Evolutionary conservation across 2,113 vertebrate species (phyloP), one percentile per base, ranked within the genome.

Genomic region (Corapipo altera): DNA sequence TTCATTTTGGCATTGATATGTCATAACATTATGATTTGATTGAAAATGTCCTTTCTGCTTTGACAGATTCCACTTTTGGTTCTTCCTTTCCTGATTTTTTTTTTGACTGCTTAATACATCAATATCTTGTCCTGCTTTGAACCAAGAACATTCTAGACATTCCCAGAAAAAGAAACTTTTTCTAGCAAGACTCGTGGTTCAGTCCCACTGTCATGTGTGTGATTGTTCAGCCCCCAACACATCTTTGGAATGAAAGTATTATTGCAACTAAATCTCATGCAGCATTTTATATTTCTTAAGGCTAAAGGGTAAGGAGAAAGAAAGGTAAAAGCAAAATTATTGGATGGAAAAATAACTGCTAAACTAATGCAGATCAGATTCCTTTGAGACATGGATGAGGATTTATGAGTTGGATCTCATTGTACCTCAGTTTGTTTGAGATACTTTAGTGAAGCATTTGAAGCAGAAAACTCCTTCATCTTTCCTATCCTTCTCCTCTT

Each of bases 1-100:
- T 43, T 49, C 11, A 39, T 87, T 91, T 89, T 93, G 93, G 67
- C 81, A 72, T 76, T 52, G 81, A 65, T 85, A 65, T 37, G 77
- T 91, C 84, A 81, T 71, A 95, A 87, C 61, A 52, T 89, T 95
- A 64, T 85, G 65, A 89, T 94, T 86, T 94, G 93, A 89, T 92
- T 89, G 86, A 91, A 89, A 87, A 72, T 69, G 81, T 67, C 93
- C 93, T 95, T 92, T 96, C 77, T 81, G 48, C 39, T 74, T 18
- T 86, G 74, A 75, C 33, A 59, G 93, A 93, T 91, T 91, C 57
- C 39, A 71, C 65, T 64, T 87, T 57, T 3, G 18, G 72, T 92
- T 86, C 72, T 95, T 14, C 37, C 28, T 61, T 91, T 81, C 49
- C 27, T 65, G 37, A 55, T 61, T 35, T 83, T 79, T 71, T 79